phyloP scores from a whole-genome alignment of 2,113 vertebrate genomes.

The Tychaedon coryphoeus region DNA sequence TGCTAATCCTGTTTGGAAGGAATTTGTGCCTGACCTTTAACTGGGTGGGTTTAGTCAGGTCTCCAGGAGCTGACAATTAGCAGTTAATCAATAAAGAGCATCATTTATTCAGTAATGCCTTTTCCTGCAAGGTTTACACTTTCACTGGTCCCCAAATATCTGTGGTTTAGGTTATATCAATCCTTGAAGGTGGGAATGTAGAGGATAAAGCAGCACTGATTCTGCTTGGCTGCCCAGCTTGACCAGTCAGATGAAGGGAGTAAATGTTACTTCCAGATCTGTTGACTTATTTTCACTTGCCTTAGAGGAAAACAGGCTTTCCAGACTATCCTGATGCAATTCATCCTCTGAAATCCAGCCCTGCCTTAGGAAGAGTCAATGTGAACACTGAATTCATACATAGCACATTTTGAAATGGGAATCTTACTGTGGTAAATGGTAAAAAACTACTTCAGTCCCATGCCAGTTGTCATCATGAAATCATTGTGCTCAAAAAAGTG shows the following conservation, averaged over 20 bases:
- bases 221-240: background rate
- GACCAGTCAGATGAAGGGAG: background rate
- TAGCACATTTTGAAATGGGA: background rate
- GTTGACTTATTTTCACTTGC: background rate
- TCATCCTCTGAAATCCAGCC: background rate
- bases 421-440: background rate
- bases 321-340: background rate
- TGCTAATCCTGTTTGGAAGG: conserved; percentile 15
- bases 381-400: background rate
- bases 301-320: background rate
- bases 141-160: background rate
- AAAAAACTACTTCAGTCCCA: background rate
- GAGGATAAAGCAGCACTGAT: background rate
- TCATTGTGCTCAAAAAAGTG: background rate
- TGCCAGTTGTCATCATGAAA: background rate
- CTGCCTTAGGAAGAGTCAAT: background rate
- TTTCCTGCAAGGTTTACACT: background rate
- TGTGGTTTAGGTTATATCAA: background rate
- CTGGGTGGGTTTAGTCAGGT: background rate
- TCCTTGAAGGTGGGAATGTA: background rate
- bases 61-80: conserved; percentile 10
- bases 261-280: background rate
- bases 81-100: background rate
- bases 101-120: background rate
- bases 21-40: conserved; percentile 31